These are phyloP conservation scores for Brachylomia viminalis DNA, from an alignment of 2,888 invertebrate genomes.

Conservation along the genomic window DNA sequence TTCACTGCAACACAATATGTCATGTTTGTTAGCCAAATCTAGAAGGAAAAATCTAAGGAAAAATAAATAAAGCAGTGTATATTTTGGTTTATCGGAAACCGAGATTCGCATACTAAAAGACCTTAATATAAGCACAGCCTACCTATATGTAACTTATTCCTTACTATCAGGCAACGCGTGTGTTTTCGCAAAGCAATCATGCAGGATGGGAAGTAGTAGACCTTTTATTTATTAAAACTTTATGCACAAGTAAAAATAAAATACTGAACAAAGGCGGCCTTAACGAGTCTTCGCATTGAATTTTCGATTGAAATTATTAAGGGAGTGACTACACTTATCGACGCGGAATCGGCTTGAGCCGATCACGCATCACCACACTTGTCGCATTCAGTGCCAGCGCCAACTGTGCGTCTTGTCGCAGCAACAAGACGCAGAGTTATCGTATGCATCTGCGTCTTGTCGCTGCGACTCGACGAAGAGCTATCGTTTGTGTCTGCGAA, in stretches of 20 bases:
- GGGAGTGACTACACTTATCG: not conserved
- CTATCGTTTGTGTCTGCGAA: not conserved
- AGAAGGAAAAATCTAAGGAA: conserved; percentile 28
- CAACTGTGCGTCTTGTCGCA: not conserved
- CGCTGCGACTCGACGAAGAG: not conserved
- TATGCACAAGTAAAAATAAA: too few species aligned
- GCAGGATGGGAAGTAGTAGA: conserved; percentile 1
- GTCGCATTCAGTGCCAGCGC: not conserved
- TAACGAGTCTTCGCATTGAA: not conserved
- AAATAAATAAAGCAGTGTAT: conserved; percentile 30
- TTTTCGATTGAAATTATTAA: not conserved
- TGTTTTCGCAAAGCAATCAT: conserved; percentile 22
- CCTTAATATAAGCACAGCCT: not conserved
- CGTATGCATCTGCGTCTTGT: not conserved
- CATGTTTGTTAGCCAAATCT: conserved; percentile 35
- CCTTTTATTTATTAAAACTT: too few species aligned
- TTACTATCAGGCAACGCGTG: not conserved
- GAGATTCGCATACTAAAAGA: not conserved
- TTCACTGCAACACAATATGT: conserved; percentile 16
- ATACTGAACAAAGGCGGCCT: too few species aligned
- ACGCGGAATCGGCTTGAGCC: not conserved
- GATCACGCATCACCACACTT: not conserved
- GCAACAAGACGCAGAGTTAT: not conserved
- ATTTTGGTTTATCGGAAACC: conserved; percentile 8
- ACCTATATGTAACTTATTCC: not conserved